Evolutionary conservation across 2,113 vertebrate genomes (phyloP), one percentile per base, ranked within the genome.

Genomic region (Chiloscyllium plagiosum): DNA sequence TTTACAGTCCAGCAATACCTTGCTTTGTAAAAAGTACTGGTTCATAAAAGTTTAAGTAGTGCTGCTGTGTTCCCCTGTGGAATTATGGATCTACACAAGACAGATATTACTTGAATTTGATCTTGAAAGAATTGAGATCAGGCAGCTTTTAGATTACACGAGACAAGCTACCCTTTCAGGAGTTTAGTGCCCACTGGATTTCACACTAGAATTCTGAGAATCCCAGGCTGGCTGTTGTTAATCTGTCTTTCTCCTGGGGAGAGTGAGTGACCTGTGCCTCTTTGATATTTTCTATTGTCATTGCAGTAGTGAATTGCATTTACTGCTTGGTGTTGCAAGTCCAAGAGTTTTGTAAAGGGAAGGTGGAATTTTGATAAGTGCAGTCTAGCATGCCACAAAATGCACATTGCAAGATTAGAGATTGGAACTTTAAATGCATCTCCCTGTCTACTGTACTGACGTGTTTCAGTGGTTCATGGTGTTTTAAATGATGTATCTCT

Each of bases 1-100:
- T 69, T 94, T 94, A 94, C 92, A 22, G 56, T 37, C n/a, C 92
- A 94, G 65, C 66, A 94, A 66, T 92, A 22, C 56, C 89, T 65
- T 7, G 29, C 52, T 10, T 42, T 15, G 4, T 94, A n/a, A 4
- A n/a, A 4, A 94, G 33, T 15, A 24, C 66, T 69, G 2, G n/a
- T 69, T 47, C 65, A 37, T 66, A n/a, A 68, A 94, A 94, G 7
- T 65, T 37, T 69, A 66, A 68, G 92, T 69, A 42, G n/a, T 24
- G 65, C 19, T 69, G 66, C 3, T 26, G 37, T 69, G 69, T 94
- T 61, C 56, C 92, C 92, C 66, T 47, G 6, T 42, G 61, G 92
- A 68, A 68, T 42, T 17, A 13, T 94, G n/a, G 92, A 94, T 20
- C 61, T 94, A 15, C 42, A 94, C 68, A 1, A 68, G 7, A 65